Conservation (phyloP, 2,888 invertebrate genomes). For the Nephrotoma appendiculata region DNA sequence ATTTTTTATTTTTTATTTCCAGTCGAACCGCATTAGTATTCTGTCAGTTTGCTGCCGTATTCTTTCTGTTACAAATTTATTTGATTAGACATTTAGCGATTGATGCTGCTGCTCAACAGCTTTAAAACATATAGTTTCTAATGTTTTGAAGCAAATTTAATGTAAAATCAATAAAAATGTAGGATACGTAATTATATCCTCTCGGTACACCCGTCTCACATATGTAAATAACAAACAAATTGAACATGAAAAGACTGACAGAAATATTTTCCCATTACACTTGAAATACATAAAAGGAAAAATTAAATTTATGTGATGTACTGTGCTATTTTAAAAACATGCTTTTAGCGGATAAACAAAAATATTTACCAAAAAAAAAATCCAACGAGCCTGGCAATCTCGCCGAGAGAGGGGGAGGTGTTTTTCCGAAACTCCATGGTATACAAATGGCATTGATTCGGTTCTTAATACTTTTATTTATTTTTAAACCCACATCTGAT, state of each 20-base stretch:
- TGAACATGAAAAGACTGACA: neutral
- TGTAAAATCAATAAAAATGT: neutral
- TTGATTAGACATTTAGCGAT: neutral
- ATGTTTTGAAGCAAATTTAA: neutral
- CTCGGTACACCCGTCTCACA: neutral
- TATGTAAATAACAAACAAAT: neutral
- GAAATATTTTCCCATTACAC: neutral
- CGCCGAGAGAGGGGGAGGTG: too few relatives aligned
- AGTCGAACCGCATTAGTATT: neutral
- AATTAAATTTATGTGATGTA: neutral
- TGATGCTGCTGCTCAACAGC: neutral
- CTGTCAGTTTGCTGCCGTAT: neutral
- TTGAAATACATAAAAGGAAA: neutral
- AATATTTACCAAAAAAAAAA: neutral
- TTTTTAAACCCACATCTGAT: neutral
- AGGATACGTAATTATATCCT: neutral
- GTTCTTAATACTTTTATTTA: neutral
- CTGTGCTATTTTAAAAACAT: neutral
- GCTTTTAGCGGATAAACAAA: neutral
- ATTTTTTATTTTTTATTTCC: neutral
- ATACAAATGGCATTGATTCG: neutral
- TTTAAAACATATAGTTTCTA: neutral
- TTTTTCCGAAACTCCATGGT: neutral
- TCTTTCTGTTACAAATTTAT: neutral
- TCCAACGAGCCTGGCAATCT: neutral